Percentiles rank a stretch among this genome's conserved stretches.
Conservation (phyloP, 1,140 invertebrate species). For the Oryzaephilus surinamensis region DNA sequence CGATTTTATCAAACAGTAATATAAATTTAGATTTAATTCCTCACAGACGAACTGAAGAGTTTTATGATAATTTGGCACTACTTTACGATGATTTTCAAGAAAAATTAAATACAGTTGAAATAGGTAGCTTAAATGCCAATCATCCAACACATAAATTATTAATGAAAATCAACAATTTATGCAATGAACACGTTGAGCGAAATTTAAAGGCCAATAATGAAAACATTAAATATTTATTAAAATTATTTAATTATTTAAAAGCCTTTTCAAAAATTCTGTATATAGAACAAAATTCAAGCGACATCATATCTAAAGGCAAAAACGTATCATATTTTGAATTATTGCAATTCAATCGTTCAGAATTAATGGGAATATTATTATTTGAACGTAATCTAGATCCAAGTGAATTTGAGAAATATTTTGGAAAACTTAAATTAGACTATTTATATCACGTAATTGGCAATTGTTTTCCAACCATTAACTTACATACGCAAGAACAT, state of each 20-base stretch:
- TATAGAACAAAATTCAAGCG: slow-evolving; percentile 34
- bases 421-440: slow-evolving; percentile 45
- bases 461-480: slow-evolving; percentile 44
- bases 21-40: slow-evolving; percentile 16
- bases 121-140: slow-evolving; percentile 24
- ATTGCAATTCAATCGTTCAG: slow-evolving; percentile 33
- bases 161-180: slow-evolving; percentile 20
- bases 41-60: slow-evolving; percentile 15
- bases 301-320: slow-evolving; percentile 35
- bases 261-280: slow-evolving; percentile 36
- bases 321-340: slow-evolving; percentile 30
- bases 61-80: slow-evolving; percentile 15
- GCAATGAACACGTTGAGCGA: slow-evolving; percentile 3
- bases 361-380: slow-evolving; percentile 44
- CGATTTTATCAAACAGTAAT: slow-evolving; percentile 15
- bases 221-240: slow-evolving; percentile 34
- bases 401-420: slow-evolving; percentile 42
- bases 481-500: slow-evolving; percentile 21
- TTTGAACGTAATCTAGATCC: slow-evolving; percentile 44
- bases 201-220: slow-evolving; percentile 5
- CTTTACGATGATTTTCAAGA: slow-evolving; percentile 18
- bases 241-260: slow-evolving; percentile 37
- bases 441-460: slow-evolving; percentile 45
- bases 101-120: slow-evolving; percentile 8
- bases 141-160: slow-evolving; percentile 21